Conservation (phyloP, 2,797 vertebrate species). For the Pogoniulus pusillus region DNA sequence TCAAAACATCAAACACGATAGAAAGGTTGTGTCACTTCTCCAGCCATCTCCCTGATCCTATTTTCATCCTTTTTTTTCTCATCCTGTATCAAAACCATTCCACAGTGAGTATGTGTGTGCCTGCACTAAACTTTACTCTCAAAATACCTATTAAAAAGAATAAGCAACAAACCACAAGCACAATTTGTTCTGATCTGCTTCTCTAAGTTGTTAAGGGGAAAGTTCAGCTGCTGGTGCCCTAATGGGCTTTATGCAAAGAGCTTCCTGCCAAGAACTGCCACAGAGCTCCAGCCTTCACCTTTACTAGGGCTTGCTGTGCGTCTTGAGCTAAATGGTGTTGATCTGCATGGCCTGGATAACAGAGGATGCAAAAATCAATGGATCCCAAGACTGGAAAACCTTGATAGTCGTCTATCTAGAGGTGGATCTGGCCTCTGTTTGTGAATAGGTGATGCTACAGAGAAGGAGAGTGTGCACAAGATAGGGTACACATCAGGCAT, state of each 20-base stretch:
- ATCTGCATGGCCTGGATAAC: background rate
- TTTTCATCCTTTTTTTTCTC: background rate
- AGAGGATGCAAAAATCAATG: background rate
- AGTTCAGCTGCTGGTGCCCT: slow-evolving; percentile 16
- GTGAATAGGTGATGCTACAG: background rate
- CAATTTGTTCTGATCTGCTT: slow-evolving; percentile 29
- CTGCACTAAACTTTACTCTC: background rate
- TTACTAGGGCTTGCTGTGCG: background rate
- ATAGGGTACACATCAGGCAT: rapidly evolving
- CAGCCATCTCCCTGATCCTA: background rate
- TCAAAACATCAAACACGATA: background rate
- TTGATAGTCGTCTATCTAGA: background rate
- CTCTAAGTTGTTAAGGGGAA: background rate
- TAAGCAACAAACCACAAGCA: background rate
- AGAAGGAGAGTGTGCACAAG: background rate
- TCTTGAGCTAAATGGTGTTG: background rate
- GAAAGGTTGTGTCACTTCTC: background rate
- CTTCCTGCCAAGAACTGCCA: slow-evolving; percentile 16
- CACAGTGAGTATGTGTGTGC: background rate
- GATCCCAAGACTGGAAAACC: background rate
- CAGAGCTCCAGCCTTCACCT: background rate
- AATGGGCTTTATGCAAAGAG: slow-evolving; percentile 21
- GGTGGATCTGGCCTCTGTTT: background rate
- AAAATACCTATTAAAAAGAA: background rate
- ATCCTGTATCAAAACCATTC: slow-evolving; percentile 14